A percentile compares a stretch with the other conserved stretches of the same genome.
These are phyloP conservation scores for Ictalurus punctatus DNA, from an alignment of 2,113 vertebrate genomes.

Conservation along the genomic window DNA sequence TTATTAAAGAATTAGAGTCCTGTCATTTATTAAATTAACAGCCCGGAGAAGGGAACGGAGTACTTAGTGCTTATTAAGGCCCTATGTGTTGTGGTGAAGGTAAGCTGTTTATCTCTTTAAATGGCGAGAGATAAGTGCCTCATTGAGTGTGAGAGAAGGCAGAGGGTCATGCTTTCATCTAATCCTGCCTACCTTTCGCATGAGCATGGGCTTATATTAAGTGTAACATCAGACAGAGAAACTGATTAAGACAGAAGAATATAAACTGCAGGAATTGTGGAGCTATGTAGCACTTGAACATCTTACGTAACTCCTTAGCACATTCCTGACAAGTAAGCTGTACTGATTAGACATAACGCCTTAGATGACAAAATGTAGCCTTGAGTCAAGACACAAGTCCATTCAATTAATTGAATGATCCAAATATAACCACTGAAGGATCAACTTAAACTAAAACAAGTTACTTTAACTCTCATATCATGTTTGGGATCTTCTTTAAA, in stretches of 20 bases:
- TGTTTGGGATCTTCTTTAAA: neutral
- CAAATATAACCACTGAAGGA: neutral
- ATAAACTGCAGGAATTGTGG: neutral
- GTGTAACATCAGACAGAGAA: neutral
- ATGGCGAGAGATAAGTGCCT: slow-evolving; percentile 46
- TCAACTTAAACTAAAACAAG: neutral
- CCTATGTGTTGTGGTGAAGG: slow-evolving; percentile 55
- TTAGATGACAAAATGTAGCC: slow-evolving; percentile 7
- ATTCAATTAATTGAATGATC: neutral
- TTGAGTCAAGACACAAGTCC: neutral
- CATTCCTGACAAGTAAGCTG: neutral
- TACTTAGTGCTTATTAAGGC: slow-evolving; percentile 54
- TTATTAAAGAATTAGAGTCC: slow-evolving; percentile 59
- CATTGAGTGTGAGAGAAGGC: slow-evolving; percentile 7
- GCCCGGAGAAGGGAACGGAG: slow-evolving; percentile 62
- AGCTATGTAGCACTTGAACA: neutral
- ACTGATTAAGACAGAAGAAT: slow-evolving; percentile 16
- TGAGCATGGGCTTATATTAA: slow-evolving; percentile 8
- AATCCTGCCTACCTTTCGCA: slow-evolving; percentile 35
- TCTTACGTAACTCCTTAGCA: neutral
- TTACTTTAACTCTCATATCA: neutral
- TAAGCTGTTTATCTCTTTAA: slow-evolving; percentile 61
- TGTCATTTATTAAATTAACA: slow-evolving; percentile 70
- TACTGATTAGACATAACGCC: neutral
- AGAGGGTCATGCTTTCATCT: slow-evolving; percentile 26